Evolutionary conservation across 2,797 vertebrate species (phyloP).

Genomic region (Sebastes hubbsi): DNA sequence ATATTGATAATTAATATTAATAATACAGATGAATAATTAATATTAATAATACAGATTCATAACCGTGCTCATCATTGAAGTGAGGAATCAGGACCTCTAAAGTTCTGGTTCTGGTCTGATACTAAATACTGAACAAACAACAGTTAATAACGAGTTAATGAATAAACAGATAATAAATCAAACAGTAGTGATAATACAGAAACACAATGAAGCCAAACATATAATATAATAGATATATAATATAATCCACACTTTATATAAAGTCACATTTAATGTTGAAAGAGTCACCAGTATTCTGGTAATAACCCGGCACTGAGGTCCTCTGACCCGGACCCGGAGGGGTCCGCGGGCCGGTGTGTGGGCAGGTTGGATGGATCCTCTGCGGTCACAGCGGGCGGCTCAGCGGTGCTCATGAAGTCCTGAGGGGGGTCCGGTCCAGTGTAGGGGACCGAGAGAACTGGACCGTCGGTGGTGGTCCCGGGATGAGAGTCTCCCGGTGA

Average conservation of each 20-base stretch:
- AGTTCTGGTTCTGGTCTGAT: not conserved
- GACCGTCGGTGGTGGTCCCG: too few relatives aligned
- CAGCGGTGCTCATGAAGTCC: not conserved
- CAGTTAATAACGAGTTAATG: too few relatives aligned
- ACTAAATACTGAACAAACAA: not conserved
- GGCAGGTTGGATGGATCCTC: constrained; percentile 58
- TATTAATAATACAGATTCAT: too few relatives aligned
- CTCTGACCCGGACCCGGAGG: not conserved
- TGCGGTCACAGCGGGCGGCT: constrained; percentile 22
- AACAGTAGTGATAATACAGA: too few relatives aligned
- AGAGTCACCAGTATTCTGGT: not conserved
- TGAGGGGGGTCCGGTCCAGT: not conserved
- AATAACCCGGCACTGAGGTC: not conserved
- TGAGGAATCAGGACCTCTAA: not conserved
- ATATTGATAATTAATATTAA: too few relatives aligned
- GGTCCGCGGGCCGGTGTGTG: constrained; percentile 24
- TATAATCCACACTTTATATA: not conserved
- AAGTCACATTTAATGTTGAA: not conserved
- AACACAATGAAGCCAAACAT: too few relatives aligned
- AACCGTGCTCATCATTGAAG: too few relatives aligned
- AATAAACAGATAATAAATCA: too few relatives aligned
- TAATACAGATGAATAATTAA: too few relatives aligned
- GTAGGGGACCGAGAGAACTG: too few relatives aligned
- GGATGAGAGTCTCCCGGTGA: not conserved
- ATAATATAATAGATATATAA: too few relatives aligned